These are phyloP conservation scores for Oreochromis tanganicae DNA, from an alignment of 2,113 vertebrate genomes.

Conservation along the genomic window DNA sequence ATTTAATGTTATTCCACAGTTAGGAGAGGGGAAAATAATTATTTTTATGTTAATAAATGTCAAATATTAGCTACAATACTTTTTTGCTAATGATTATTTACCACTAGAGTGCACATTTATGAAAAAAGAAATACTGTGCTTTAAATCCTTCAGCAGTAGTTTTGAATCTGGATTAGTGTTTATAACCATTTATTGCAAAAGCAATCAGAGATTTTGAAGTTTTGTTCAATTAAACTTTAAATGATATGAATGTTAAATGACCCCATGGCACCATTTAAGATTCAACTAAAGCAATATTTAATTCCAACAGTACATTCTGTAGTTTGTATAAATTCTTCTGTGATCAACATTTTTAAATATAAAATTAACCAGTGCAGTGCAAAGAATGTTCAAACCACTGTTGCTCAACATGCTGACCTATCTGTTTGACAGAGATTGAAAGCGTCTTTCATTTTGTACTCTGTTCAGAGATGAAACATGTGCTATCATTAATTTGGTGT, in stretches of 20 bases:
- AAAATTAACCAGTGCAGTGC: not conserved
- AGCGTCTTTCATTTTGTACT: rapidly evolving
- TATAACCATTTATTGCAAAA: not conserved
- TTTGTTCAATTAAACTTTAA: not conserved
- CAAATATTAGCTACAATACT: not conserved
- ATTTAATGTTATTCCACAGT: not conserved
- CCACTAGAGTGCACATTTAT: not conserved
- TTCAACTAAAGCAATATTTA: not conserved
- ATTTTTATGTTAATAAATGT: not conserved
- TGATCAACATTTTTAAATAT: not conserved
- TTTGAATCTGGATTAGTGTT: not conserved
- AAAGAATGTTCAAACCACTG: not conserved
- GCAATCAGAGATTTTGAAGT: not conserved
- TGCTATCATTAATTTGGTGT: not conserved
- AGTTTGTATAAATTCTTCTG: rapidly evolving
- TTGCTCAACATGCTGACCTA: not conserved
- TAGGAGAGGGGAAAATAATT: rapidly evolving
- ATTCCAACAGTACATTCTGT: not conserved
- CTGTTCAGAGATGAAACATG: not conserved
- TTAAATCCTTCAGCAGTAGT: not conserved
- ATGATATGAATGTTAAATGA: not conserved
- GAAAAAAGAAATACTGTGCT: rapidly evolving
- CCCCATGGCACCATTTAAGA: not conserved
- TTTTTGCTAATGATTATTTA: not conserved
- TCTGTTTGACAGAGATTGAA: not conserved